Base-by-base conservation (phyloP, 2,888 invertebrate species). In the Coleophora deauratella region DNA sequence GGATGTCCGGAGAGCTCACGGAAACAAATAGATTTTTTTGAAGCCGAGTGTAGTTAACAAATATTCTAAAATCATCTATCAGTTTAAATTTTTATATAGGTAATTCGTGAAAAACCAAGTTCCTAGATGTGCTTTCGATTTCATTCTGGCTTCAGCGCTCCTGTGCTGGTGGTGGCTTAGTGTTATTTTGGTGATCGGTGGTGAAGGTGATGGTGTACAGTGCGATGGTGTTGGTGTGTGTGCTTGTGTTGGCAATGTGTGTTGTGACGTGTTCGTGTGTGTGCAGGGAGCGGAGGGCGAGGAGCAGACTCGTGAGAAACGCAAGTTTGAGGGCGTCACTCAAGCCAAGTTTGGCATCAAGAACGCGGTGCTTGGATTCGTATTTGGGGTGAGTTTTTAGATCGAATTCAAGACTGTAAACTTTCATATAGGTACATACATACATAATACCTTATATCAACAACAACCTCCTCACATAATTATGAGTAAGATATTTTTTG, bases 351-450 rank as follows among this genome's bases (percentile, higher is more conserved):
- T 91, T 61, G 93, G 92, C 60, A 89, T 92, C 60, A 92, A 93
- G 74, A 93, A 93, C 74, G 93, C 93, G 38, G 87, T 94, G 51
- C 87, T 94, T 62, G 93, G 93, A 71, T 92, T 93, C 74, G 92
- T 94, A 31, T 94, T 94, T 71, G 92, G 93, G 79, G 94, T 94
- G 89, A 93, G 84, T 81, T 55, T 14, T 34, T 40, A 15, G 33
- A 33, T 9, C 3, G 13, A n/a, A 13, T 9, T 30, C 3, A 21
- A 21, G 21, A 21, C 6, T 21, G 21, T n/a, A n/a, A n/a, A n/a
- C n/a, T n/a, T n/a, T n/a, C n/a, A n/a, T n/a, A n/a, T n/a, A n/a
- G n/a, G n/a, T n/a, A n/a, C n/a, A n/a, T n/a, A n/a, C n/a, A n/a
- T n/a, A n/a, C n/a, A n/a, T n/a, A n/a, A n/a, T n/a, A n/a, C n/a